Conservation (phyloP, 2,113 vertebrate genomes). For the Anser cygnoides region DNA sequence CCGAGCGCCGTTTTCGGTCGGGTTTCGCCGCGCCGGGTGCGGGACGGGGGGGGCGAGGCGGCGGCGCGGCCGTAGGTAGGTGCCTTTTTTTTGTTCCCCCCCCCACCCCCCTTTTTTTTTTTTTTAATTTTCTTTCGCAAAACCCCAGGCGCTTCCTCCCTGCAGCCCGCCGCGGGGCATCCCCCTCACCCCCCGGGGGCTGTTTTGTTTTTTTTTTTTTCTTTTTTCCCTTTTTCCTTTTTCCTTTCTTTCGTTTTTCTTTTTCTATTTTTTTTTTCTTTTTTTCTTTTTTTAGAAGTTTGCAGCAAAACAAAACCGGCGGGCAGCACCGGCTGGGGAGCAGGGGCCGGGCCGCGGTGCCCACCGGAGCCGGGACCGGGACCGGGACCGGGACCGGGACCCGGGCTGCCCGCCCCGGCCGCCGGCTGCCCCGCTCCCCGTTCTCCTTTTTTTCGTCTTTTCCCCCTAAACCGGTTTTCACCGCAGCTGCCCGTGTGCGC, state of each 20-base stretch:
- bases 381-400: not conserved
- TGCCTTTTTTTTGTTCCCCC: not conserved
- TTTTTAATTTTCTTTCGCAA: not conserved
- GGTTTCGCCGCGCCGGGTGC: not conserved
- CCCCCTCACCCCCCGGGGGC: not conserved
- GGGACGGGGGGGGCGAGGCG: not conserved
- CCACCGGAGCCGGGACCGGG: not conserved
- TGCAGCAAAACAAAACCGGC: too few relatives aligned
- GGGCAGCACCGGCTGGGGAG: not conserved
- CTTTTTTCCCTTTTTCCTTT: not conserved
- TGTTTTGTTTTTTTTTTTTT: not conserved
- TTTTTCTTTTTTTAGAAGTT: too few relatives aligned
- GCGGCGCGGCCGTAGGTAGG: not conserved
- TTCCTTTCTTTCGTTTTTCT: not conserved
- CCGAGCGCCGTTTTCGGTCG: too few relatives aligned
- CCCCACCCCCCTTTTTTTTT: not conserved
- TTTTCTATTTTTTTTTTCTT: not conserved
- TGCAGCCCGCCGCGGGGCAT: not conserved
- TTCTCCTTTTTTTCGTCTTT: not conserved
- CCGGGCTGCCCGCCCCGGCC: not conserved
- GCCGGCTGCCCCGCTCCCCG: not conserved
- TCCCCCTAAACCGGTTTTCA: not conserved
- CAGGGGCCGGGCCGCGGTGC: not conserved
- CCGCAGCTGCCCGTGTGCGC: constrained; percentile 19
- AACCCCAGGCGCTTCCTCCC: not conserved